phyloP scores from a whole-genome alignment of 2,888 invertebrate genomes.

The Melanostoma mellinum region DNA sequence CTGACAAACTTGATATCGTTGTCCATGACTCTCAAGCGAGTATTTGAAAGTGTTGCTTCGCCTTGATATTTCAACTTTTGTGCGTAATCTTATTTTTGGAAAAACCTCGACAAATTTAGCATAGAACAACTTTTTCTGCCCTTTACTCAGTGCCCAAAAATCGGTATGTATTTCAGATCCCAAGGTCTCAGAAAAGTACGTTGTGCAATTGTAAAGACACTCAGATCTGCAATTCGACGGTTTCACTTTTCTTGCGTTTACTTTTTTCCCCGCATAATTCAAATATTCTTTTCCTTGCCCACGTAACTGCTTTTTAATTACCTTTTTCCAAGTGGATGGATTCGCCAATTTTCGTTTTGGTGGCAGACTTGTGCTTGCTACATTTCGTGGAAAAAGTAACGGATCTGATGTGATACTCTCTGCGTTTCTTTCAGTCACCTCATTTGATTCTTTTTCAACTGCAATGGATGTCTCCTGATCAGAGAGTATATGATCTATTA shows the following conservation, averaged over 20 bases:
- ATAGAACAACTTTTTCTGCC: background rate
- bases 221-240: background rate
- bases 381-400: background rate
- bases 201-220: background rate
- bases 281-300: background rate
- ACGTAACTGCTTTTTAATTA: background rate
- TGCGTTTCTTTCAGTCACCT: too few relatives aligned
- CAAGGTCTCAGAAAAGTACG: background rate
- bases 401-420: too few relatives aligned
- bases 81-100: background rate
- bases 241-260: background rate
- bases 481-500: too few relatives aligned
- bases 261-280: background rate
- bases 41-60: constrained; percentile 15
- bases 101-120: background rate
- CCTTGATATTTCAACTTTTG: background rate
- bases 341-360: background rate
- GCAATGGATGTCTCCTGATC: too few relatives aligned
- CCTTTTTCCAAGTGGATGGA: constrained; percentile 1
- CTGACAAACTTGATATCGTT: constrained; percentile 3
- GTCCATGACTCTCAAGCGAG: constrained; percentile 2
- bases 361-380: background rate
- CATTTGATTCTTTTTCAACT: too few relatives aligned
- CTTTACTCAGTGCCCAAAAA: background rate
- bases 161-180: background rate